These are phyloP conservation scores for Ostrea denselamellosa DNA, from an alignment of 1,140 invertebrate genomes.

Conservation along the genomic window DNA sequence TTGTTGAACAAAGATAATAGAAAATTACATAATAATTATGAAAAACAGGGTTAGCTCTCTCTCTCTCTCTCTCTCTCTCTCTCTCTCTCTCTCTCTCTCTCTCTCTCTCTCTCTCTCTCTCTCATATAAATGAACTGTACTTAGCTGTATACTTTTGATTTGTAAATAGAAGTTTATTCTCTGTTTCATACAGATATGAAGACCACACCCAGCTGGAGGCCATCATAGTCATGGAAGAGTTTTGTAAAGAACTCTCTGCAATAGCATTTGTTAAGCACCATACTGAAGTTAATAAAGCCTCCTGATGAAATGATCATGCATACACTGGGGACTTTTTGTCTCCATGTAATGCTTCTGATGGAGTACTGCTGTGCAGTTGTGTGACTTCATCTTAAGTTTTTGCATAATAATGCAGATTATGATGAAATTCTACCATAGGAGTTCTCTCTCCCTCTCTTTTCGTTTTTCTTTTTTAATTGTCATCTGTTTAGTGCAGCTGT, in stretches of 20 bases:
- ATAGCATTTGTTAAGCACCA: slow-evolving; percentile 92
- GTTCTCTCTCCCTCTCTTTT: too few species aligned
- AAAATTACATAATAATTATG: too few species aligned
- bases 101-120: too few species aligned
- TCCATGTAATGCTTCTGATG: neutral
- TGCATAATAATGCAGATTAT: too few species aligned
- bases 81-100: too few species aligned
- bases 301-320: neutral
- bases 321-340: neutral
- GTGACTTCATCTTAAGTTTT: neutral
- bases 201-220: slow-evolving; percentile 83
- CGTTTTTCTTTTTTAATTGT: too few species aligned
- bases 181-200: slow-evolving; percentile 70
- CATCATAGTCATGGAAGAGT: slow-evolving; percentile 89
- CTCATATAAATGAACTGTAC: neutral
- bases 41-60: too few species aligned
- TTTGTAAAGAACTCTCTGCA: slow-evolving; percentile 91
- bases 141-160: neutral
- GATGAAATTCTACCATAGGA: too few species aligned
- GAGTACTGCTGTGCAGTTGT: neutral
- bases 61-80: too few species aligned
- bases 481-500: too few species aligned
- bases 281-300: slow-evolving; percentile 65
- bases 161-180: neutral
- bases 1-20: too few species aligned